A percentile compares a stretch with the other conserved stretches of the same genome.
These are phyloP conservation scores for Marasmarcha lunaedactyla DNA, from an alignment of 2,888 invertebrate genomes.

Conservation along the genomic window DNA sequence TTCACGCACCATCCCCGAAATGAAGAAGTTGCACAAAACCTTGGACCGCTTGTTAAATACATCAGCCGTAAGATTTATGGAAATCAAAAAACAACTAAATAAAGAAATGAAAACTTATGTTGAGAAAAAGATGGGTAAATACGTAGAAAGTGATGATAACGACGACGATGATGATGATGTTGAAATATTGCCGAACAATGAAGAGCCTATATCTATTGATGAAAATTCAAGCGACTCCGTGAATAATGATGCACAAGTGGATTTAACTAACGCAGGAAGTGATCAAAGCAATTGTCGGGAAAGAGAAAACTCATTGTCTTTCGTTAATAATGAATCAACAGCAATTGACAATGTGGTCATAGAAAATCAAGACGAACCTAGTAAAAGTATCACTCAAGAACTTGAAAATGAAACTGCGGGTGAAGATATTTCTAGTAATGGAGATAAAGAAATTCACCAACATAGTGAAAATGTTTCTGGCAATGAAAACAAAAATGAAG, in stretches of 20 bases:
- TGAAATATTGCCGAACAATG: slow-evolving; percentile 43
- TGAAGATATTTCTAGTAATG: too few relatives aligned
- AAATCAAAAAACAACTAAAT: slow-evolving; percentile 66
- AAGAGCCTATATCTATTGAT: slow-evolving; percentile 64
- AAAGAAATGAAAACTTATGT: slow-evolving; percentile 65
- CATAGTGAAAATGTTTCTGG: not conserved
- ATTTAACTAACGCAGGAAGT: slow-evolving; percentile 45
- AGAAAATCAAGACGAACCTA: slow-evolving; percentile 2
- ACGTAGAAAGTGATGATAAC: slow-evolving; percentile 15
- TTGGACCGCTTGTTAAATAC: slow-evolving; percentile 67
- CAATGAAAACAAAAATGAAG: not conserved
- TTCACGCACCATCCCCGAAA: slow-evolving; percentile 54
- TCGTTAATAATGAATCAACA: slow-evolving; percentile 12
- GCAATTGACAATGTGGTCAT: too few relatives aligned
- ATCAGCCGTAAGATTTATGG: slow-evolving; percentile 62
- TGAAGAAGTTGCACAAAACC: slow-evolving; percentile 63
- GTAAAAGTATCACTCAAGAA: slow-evolving; percentile 3
- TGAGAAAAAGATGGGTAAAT: slow-evolving; percentile 30
- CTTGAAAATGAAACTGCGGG: too few relatives aligned
- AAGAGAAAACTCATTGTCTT: slow-evolving; percentile 17
- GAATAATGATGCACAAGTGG: slow-evolving; percentile 32
- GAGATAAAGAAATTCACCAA: too few relatives aligned
- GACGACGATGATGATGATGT: slow-evolving; percentile 54
- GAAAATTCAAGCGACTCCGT: slow-evolving; percentile 56
- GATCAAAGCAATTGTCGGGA: slow-evolving; percentile 63